Conservation (phyloP, 2,888 invertebrate genomes). For the Scaptomyza polygonia region DNA sequence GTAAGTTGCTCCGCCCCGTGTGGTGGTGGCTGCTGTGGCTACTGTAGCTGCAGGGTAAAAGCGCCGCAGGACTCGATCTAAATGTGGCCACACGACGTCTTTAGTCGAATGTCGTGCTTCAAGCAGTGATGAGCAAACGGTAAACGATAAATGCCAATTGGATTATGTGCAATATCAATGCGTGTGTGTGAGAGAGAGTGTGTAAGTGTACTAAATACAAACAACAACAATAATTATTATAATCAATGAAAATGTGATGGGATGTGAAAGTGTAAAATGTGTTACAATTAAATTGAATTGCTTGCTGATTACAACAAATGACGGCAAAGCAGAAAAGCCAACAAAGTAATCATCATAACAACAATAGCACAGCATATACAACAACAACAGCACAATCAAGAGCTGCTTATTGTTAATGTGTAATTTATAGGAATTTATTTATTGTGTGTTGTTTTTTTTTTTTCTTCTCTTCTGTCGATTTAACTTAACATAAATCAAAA, state of each 20-base stretch:
- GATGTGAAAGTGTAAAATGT: conserved; percentile 76
- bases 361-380: conserved; percentile 42
- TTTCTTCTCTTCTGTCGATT: conserved; percentile 36
- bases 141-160: conserved; percentile 52
- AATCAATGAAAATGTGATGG: conserved; percentile 49
- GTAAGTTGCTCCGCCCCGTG: conserved; percentile 71
- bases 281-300: conserved; percentile 71
- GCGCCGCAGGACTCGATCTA: conserved; percentile 80
- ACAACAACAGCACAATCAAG: conserved; percentile 30
- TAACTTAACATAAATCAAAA: conserved; percentile 58
- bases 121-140: conserved; percentile 70
- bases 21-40: conserved; percentile 27
- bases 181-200: conserved; percentile 9
- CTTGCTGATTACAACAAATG: conserved; percentile 75
- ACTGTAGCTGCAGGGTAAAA: conserved; percentile 80
- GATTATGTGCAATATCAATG: conserved; percentile 38
- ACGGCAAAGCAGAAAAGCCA: conserved; percentile 51
- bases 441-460: not conserved
- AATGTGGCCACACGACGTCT: conserved; percentile 31
- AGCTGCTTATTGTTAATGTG: conserved; percentile 15
- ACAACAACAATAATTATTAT: conserved; percentile 29
- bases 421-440: conserved; percentile 45
- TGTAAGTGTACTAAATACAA: conserved; percentile 18
- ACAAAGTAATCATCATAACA: conserved; percentile 49
- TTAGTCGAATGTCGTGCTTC: conserved; percentile 80